Percentiles rank a stretch among this genome's conserved stretches.
Evolutionary conservation across 2,797 vertebrate species (phyloP).

Genomic region (Melanotaenia trifasciata): DNA sequence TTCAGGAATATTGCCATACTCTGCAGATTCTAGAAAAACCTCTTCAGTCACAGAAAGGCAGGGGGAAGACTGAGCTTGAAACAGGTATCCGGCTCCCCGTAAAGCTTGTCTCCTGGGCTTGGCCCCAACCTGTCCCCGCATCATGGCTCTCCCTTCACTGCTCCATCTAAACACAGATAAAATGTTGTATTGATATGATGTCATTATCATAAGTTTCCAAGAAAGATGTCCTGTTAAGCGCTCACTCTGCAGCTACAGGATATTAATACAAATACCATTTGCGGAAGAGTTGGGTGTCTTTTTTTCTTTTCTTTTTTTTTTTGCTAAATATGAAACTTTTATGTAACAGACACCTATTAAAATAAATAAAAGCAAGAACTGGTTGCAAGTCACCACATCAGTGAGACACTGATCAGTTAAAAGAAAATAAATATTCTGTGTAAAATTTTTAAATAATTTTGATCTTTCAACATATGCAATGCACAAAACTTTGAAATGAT

Average conservation of each 20-base stretch:
- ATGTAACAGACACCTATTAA: too few relatives aligned
- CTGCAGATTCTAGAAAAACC: conserved; percentile 91
- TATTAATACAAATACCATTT: not conserved
- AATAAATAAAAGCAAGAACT: too few relatives aligned
- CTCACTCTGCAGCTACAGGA: not conserved
- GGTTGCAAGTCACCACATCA: too few relatives aligned
- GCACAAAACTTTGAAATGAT: too few relatives aligned
- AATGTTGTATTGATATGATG: conserved; percentile 1
- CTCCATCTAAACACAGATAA: conserved; percentile 60
- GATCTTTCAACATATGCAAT: too few relatives aligned
- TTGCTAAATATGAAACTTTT: too few relatives aligned
- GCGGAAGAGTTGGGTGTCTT: not conserved
- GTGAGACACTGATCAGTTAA: too few relatives aligned
- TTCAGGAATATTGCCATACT: conserved; percentile 93
- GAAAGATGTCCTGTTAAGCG: not conserved
- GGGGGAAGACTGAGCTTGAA: conserved; percentile 83
- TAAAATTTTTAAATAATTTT: too few relatives aligned
- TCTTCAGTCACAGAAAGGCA: conserved; percentile 90
- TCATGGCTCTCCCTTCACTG: conserved; percentile 74
- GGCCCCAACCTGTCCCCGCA: conserved; percentile 79
- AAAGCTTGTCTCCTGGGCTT: conserved; percentile 87
- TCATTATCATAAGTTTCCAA: not conserved
- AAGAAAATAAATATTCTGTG: too few relatives aligned
- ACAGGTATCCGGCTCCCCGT: conserved; percentile 89
- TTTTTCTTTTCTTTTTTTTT: too few relatives aligned